Conservation (phyloP, 1,140 invertebrate species). For the Drosophila ironensis region DNA sequence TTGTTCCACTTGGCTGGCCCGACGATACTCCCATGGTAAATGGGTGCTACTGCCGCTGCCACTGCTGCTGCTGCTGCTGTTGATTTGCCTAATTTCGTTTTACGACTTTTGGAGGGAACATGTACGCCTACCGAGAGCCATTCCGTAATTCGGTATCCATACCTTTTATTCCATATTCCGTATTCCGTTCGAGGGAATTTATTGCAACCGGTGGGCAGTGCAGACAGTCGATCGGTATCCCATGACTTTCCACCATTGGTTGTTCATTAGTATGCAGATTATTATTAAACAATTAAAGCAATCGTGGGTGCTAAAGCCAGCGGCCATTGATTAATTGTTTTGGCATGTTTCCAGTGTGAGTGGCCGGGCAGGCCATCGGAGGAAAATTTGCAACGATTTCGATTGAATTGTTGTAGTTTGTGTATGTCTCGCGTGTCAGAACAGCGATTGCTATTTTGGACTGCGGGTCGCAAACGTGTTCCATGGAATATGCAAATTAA, state of each 20-base stretch:
- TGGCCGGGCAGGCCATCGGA: slow-evolving; percentile 2
- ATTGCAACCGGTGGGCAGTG: slow-evolving; percentile 75
- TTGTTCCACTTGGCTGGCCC: slow-evolving; percentile 58
- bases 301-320: slow-evolving; percentile 46
- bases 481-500: slow-evolving; percentile 66
- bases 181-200: slow-evolving; percentile 54
- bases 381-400: slow-evolving; percentile 27
- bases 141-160: slow-evolving; percentile 39
- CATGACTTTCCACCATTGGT: slow-evolving; percentile 46
- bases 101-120: slow-evolving; percentile 59
- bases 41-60: slow-evolving; percentile 6
- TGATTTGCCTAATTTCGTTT: slow-evolving; percentile 73
- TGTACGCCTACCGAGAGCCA: slow-evolving; percentile 74
- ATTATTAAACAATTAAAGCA: slow-evolving; percentile 43
- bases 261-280: slow-evolving; percentile 36
- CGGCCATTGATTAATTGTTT: slow-evolving; percentile 60
- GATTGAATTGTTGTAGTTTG: slow-evolving; percentile 3
- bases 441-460: slow-evolving; percentile 40
- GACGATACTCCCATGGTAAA: slow-evolving; percentile 21
- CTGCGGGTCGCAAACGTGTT: slow-evolving; percentile 31
- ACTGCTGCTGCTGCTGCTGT: slow-evolving; percentile 52
- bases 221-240: slow-evolving; percentile 40
- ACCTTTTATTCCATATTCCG: no score
- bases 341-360: slow-evolving; percentile 4
- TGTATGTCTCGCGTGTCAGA: slow-evolving; percentile 55